Evolutionary conservation across 1,140 invertebrate species (phyloP).

Genomic region (Trachymyrmex septentrionalis): DNA sequence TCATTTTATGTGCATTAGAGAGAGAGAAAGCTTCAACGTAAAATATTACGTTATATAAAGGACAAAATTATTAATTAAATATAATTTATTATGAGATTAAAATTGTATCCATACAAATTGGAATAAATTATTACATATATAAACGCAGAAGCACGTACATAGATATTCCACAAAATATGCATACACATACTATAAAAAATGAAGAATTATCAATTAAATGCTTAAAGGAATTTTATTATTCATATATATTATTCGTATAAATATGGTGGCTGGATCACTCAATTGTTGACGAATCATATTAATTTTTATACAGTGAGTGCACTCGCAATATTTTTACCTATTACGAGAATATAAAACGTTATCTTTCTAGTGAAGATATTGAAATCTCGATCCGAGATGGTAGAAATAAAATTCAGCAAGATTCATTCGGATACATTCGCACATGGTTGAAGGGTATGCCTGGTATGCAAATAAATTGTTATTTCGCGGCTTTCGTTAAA

Average conservation of each 20-base stretch:
- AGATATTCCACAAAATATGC: not conserved
- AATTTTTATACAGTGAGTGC: not conserved
- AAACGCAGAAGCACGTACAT: not conserved
- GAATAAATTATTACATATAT: not conserved
- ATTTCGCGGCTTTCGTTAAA: constrained; percentile 75
- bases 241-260: too few relatives aligned
- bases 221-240: constrained; percentile 1
- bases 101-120: not conserved
- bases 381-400: not conserved
- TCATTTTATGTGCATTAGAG: not conserved
- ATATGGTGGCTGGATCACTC: not conserved
- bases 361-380: constrained; percentile 10
- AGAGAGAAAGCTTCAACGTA: not conserved
- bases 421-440: constrained; percentile 64
- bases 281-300: constrained; percentile 8
- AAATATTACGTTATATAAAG: not conserved
- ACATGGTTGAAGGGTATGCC: constrained; percentile 37
- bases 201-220: not conserved
- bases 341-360: not conserved
- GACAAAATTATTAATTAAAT: not conserved
- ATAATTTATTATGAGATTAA: not conserved
- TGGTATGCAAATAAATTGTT: constrained; percentile 74
- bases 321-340: not conserved
- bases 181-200: not conserved
- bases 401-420: constrained; percentile 70